These are phyloP conservation scores for Clytia hemisphaerica DNA, from an alignment of 30 jellyfish, hydroid and myxozoan species.

Conservation along the genomic window DNA sequence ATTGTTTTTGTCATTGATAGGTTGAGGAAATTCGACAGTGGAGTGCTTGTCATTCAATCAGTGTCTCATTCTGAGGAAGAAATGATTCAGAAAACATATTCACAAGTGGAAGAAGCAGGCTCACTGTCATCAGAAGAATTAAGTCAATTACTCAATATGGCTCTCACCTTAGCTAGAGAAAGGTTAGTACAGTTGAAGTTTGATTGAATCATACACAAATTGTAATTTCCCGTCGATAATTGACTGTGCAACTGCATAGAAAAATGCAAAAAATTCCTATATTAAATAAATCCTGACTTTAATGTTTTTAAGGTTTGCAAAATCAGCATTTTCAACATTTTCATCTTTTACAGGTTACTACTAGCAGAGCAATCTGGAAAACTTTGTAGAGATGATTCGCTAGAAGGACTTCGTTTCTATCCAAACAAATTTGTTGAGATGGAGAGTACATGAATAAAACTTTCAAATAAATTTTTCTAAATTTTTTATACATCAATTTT, in stretches of 20 bases:
- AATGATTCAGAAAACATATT: constrained; percentile 36
- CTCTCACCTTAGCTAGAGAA: constrained; percentile 83
- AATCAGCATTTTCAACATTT: neutral
- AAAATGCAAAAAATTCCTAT: too few relatives aligned
- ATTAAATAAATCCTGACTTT: too few relatives aligned
- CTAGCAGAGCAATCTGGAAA: constrained; percentile 75
- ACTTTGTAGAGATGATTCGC: constrained; percentile 92
- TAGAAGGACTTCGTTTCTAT: constrained; percentile 88
- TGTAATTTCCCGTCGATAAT: too few relatives aligned
- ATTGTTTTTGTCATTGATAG: too few relatives aligned
- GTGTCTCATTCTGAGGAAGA: constrained; percentile 66
- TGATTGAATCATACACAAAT: too few relatives aligned
- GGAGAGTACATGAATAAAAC: too few relatives aligned
- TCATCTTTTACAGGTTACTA: constrained; percentile 49
- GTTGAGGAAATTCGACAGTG: constrained; percentile 82
- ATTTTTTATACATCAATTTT: too few relatives aligned
- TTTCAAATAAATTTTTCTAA: too few relatives aligned
- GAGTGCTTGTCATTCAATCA: constrained; percentile 86
- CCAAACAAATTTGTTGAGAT: constrained; percentile 68
- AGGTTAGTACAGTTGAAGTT: constrained; percentile 51
- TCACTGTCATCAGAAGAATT: constrained; percentile 73
- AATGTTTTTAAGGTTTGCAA: constrained; percentile 6
- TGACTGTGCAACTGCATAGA: too few relatives aligned
- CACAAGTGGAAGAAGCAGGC: constrained; percentile 54
- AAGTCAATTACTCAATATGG: constrained; percentile 40